A percentile compares a stretch with the other conserved stretches of the same genome.
These are phyloP conservation scores for Phyto melanocephala DNA, from an alignment of 2,888 invertebrate species.

Conservation along the genomic window DNA sequence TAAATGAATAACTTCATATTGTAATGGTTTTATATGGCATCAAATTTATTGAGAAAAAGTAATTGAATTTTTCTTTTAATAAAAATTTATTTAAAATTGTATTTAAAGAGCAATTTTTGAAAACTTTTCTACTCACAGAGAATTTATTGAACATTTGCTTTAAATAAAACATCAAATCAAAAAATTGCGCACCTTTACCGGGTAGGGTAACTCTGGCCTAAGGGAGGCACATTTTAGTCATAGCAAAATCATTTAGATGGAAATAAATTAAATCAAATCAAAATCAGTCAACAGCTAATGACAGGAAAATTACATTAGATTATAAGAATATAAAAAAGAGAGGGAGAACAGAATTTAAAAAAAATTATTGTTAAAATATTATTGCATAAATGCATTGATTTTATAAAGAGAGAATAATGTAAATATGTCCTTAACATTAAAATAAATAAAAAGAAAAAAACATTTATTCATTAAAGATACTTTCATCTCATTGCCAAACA, in stretches of 20 bases:
- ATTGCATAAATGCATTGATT: too few relatives aligned
- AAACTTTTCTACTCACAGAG: not conserved
- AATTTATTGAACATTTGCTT: too few relatives aligned
- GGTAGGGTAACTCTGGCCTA: not conserved
- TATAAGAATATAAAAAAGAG: not conserved
- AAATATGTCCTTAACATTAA: not conserved
- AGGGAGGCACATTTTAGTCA: slow-evolving; percentile 18
- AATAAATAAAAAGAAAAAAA: too few relatives aligned
- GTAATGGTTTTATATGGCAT: too few relatives aligned
- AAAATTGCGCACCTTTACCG: too few relatives aligned
- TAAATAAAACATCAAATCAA: too few relatives aligned
- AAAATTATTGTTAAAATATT: not conserved
- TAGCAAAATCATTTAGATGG: not conserved
- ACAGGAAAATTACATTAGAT: slow-evolving; percentile 72
- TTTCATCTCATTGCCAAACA: not conserved
- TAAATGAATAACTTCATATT: too few relatives aligned
- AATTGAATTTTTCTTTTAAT: too few relatives aligned
- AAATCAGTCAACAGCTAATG: slow-evolving; percentile 74
- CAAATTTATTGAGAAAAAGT: too few relatives aligned
- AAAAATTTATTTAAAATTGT: too few relatives aligned
- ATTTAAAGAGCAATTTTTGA: too few relatives aligned
- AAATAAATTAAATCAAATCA: slow-evolving; percentile 72
- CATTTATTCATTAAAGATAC: not conserved
- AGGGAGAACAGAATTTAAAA: not conserved
- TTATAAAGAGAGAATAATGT: not conserved